These are phyloP conservation scores for Monopis laevigella DNA, from an alignment of 2,888 invertebrate species.

Conservation along the genomic window DNA sequence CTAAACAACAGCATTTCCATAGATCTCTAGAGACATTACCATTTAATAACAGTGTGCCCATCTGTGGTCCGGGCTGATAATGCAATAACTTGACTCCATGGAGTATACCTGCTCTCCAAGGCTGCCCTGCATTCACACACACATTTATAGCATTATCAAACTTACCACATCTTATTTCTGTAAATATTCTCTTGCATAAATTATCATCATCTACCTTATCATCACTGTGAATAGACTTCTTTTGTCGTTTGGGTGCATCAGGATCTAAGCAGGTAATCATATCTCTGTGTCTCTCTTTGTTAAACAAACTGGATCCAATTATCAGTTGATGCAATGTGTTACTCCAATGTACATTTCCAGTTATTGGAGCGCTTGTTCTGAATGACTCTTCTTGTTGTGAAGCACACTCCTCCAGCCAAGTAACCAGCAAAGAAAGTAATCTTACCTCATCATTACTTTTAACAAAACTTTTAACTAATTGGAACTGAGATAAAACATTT, in stretches of 20 bases:
- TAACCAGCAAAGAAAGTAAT: constrained; percentile 85
- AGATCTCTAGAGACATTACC: constrained; percentile 86
- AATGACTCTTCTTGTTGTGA: constrained; percentile 78
- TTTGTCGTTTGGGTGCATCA: constrained; percentile 86
- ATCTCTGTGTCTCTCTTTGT: constrained; percentile 47
- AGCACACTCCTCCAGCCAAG: constrained; percentile 91
- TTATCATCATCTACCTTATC: constrained; percentile 81
- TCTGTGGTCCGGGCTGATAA: constrained; percentile 78
- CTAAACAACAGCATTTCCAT: constrained; percentile 80
- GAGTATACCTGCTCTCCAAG: constrained; percentile 90
- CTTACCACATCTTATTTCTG: constrained; percentile 85
- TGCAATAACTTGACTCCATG: constrained; percentile 92
- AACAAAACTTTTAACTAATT: constrained; percentile 44
- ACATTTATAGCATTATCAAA: constrained; percentile 85
- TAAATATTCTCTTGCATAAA: constrained; percentile 70
- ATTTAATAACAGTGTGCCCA: constrained; percentile 68
- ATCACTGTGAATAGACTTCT: constrained; percentile 82
- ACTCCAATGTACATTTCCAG: constrained; percentile 85
- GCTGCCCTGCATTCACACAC: constrained; percentile 87
- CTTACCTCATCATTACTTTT: constrained; percentile 66
- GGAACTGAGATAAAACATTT: constrained; percentile 48
- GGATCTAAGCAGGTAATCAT: constrained; percentile 83
- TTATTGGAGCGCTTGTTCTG: constrained; percentile 48
- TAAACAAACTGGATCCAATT: constrained; percentile 52
- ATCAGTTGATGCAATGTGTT: constrained; percentile 86